Base-by-base conservation (phyloP, 2,888 invertebrate genomes). In the Mythimna pallens region DNA sequence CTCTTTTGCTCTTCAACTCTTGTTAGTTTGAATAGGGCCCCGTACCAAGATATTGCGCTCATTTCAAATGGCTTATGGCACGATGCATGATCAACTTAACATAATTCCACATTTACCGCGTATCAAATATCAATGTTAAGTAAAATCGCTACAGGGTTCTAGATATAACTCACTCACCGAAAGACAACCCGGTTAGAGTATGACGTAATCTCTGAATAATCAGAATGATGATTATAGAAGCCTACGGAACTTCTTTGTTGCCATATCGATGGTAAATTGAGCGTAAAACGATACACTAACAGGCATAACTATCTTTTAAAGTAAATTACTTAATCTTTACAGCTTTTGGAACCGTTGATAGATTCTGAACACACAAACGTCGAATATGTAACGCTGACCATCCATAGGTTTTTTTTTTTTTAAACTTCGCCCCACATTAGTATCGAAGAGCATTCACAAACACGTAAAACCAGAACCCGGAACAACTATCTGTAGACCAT, bases 121-220 rank as follows among this genome's bases (percentile, higher is more conserved):
- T 58, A 68, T 66, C 52, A 54, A 78, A 65, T 68, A 75, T 61
- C 64, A 57, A 68, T 59, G 57, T 70, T 62, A 77, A 55, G 64
- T 83, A 36, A 74, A 74, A 47, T 72, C 63, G 69, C 40, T 65
- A 52, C 34, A 47, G 57, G 17, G 40, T 47, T 68, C 36, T 61
- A 54, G 20, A 34, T 22, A 64, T 67, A 68, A 62, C 40, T 71
- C 54, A 67, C 65, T 65, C 57, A 57, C 10, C 52, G 58, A 79
- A 77, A 73, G 76, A 66, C 75, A 78, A 61, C 54, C 22, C 54
- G 70, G 63, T 69, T 70, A 58, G 14, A 58, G 43, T 5, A 80
- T 85, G 84, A 85, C 80, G 85, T 86, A 85, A 85, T 70, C 68
- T 58, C 20, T 82, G 82, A 77, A 84, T 82, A 82, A 84, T 70